Evolutionary conservation across 2,888 invertebrate genomes (phyloP), one percentile per base, ranked within the genome.

Genomic region (Lampropteryx suffumata): DNA sequence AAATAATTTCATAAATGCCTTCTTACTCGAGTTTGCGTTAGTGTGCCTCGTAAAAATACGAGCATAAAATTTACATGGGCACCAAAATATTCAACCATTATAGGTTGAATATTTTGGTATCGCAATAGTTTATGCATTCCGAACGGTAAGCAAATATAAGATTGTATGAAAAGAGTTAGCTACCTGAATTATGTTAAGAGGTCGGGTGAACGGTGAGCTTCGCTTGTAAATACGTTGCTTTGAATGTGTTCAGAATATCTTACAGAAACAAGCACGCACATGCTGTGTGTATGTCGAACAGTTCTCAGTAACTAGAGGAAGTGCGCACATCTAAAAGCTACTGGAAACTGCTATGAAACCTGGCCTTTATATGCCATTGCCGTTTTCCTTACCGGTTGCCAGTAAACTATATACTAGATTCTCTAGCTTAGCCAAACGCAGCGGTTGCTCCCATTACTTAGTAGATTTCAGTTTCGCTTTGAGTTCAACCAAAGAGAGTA

Each of bases 91-190:
- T 60, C 59, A 54, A 47, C 61, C 49, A 17, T 17, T 17, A 17
- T 17, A 17, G 17, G 17, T 17, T 17, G 17, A 17, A 17, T 17
- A 17, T 17, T 42, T 45, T 55, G 41, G 34, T 59, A 63, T 62
- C 45, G 46, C 37, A 55, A 57, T 58, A 62, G 59, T 56, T 67
- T 56, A 52, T 59, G 55, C 60, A 64, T 64, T 64, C 50, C 37
- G 39, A 58, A 57, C 46, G 45, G 42, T 30, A 55, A 43, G 56
- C 28, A 62, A 61, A 64, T 54, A 61, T 55, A 60, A 39, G 59
- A 64, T 59, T 53, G 48, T 55, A 62, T 59, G 57, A 57, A 59
- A 60, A 58, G 55, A 51, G 50, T 45, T 36, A 48, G 41, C 45
- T 42, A 34, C 3, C 44, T 57, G 52, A 58, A 59, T 53, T 59